These are phyloP conservation scores for Tachysurus fulvidraco DNA, from an alignment of 2,113 vertebrate genomes.

Conservation along the genomic window DNA sequence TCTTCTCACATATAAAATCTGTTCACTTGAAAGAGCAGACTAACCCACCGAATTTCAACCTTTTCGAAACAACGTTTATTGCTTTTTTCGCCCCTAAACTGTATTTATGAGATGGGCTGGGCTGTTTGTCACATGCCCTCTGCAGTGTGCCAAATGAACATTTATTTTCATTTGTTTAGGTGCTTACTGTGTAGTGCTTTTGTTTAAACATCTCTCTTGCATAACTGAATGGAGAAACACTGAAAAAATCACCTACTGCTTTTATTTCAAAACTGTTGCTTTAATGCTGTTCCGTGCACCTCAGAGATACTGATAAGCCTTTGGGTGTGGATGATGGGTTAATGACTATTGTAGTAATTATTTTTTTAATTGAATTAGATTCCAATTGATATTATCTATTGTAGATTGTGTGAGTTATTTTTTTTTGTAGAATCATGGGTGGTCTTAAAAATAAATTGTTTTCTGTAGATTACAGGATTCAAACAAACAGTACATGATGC, in stretches of 20 bases:
- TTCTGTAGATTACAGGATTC: not conserved
- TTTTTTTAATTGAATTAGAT: not conserved
- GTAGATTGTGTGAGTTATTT: not conserved
- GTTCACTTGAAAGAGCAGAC: slow-evolving; percentile 46
- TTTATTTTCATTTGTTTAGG: slow-evolving; percentile 57
- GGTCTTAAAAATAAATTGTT: not conserved
- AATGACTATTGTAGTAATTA: not conserved
- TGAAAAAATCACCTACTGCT: slow-evolving; percentile 58
- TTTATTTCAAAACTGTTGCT: slow-evolving; percentile 44
- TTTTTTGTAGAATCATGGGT: not conserved
- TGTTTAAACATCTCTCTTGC: slow-evolving; percentile 57
- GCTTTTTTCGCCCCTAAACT: slow-evolving; percentile 47
- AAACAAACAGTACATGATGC: not conserved
- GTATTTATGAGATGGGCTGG: slow-evolving; percentile 59
- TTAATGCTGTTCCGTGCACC: not conserved
- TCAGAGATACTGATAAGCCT: not conserved
- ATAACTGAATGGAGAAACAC: slow-evolving; percentile 54
- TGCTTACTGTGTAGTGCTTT: slow-evolving; percentile 49
- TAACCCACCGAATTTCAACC: slow-evolving; percentile 33
- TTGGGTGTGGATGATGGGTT: not conserved
- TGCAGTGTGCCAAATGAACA: slow-evolving; percentile 59
- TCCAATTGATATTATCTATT: not conserved
- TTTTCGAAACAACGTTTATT: not conserved
- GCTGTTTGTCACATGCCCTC: slow-evolving; percentile 62
- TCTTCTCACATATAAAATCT: not conserved